Evolutionary conservation across 2,113 vertebrate genomes (phyloP), one percentile per base, ranked within the genome.

Genomic region (Sakesphorus luctuosus): DNA sequence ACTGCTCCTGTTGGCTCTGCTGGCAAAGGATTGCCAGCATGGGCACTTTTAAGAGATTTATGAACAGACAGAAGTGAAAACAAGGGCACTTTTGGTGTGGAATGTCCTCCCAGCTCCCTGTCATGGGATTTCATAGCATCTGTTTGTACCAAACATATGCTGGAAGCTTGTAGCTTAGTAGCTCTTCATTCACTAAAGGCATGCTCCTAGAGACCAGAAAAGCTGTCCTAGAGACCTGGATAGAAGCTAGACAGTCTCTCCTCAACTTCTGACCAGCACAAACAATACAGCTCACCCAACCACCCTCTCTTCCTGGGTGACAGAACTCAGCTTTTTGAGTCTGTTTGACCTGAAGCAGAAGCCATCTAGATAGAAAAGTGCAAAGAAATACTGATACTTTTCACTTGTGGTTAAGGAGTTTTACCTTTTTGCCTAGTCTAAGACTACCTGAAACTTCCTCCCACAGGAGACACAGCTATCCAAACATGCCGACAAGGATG

Each of bases 121-220:
- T 1, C 3, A 5, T 1, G 20, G 6, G 9, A 77, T 66, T 9
- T 44, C 25, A 35, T 33, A 18, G 2, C 10, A 9, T 3, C 31
- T 3, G 1, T 61, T 73, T 50, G 13, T 33, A 20, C 11, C 13
- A 8, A 1, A 3, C 0, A 0, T 4, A 18, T 21, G 28, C 52
- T 33, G 11, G 84, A 59, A 63, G 44, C 21, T 36, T 28, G 21
- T 23, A 23, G 38, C 10, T 46, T 17, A 26, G 44, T 18, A 50
- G 73, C 18, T 50, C 49, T 50, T 24, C 18, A 2, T 25, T 46
- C 3, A 7, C 4, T 26, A 46, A 58, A 59, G 5, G 26, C 6
- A 6, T 2, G 7, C 14, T 74, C 20, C 66, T 17, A 23, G 28
- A 40, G 35, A 28, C 28, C 55, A 56, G 31, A 56, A 33, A 33